Evolutionary conservation across 2,797 vertebrate species (phyloP).

Genomic region (Anas capensis): DNA sequence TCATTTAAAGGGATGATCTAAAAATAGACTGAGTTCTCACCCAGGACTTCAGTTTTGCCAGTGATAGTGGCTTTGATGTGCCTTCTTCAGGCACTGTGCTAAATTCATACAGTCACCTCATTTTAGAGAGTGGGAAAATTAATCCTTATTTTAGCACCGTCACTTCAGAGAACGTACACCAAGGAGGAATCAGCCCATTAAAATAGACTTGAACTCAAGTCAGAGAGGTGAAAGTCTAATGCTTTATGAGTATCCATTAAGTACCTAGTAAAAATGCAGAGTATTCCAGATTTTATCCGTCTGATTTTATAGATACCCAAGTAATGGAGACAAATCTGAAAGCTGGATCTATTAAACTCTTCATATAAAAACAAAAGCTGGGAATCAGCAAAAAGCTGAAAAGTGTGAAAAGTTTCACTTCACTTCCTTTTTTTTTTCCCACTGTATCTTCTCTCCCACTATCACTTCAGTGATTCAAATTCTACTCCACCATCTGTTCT

Average conservation of each 20-base stretch:
- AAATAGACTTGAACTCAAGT: conserved; percentile 41
- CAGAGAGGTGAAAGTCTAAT: conserved; percentile 16
- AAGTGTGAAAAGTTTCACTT: conserved; percentile 63
- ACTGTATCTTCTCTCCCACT: conserved; percentile 41
- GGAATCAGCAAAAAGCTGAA: conserved; percentile 46
- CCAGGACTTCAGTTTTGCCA: not conserved
- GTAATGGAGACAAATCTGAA: conserved; percentile 39
- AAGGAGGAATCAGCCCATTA: conserved; percentile 36
- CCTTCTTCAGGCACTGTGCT: not conserved
- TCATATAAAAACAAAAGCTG: conserved; percentile 52
- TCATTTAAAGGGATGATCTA: conserved; percentile 14
- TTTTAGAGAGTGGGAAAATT: conserved; percentile 50
- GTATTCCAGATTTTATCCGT: conserved; percentile 31
- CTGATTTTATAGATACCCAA: conserved; percentile 2
- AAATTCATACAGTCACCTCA: conserved; percentile 33
- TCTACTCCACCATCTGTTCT: conserved; percentile 63
- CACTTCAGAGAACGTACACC: not conserved
- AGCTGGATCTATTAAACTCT: conserved; percentile 38
- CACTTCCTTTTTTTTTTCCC: not conserved
- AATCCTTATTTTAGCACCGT: conserved; percentile 34
- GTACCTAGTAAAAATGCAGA: conserved; percentile 20
- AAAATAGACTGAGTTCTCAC: conserved; percentile 25
- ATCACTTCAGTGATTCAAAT: conserved; percentile 53
- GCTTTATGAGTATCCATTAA: conserved; percentile 29
- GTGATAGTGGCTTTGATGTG: conserved; percentile 9